Evolutionary conservation across 2,113 vertebrate genomes (phyloP).

Genomic region (Phrynosoma blainvillii): DNA sequence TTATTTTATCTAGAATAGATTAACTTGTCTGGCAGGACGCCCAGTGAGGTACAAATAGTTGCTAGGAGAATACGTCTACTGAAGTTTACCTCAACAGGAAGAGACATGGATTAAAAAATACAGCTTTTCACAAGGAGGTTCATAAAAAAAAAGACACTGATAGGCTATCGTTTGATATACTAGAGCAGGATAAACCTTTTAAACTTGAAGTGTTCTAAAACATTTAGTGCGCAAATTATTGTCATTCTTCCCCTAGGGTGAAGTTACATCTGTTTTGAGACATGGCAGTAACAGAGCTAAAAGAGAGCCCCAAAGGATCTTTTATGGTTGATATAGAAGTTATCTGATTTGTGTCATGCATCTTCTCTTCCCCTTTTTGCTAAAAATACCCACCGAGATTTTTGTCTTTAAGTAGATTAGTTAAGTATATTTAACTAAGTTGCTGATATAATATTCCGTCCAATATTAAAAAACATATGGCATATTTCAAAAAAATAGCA

Average conservation of each 20-base stretch:
- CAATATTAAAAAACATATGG: too few species aligned
- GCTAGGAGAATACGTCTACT: neutral
- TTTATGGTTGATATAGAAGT: slow-evolving; percentile 10
- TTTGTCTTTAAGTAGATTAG: too few species aligned
- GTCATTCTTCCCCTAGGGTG: neutral
- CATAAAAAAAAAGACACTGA: slow-evolving; percentile 51
- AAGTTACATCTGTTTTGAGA: slow-evolving; percentile 29
- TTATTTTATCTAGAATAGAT: neutral
- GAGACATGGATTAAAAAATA: slow-evolving; percentile 54
- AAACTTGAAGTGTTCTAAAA: slow-evolving; percentile 36
- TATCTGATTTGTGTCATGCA: slow-evolving; percentile 1
- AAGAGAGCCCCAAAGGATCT: slow-evolving; percentile 1
- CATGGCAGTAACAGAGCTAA: neutral
- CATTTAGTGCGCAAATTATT: slow-evolving; percentile 43
- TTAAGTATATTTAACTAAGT: too few species aligned
- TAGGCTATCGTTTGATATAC: slow-evolving; percentile 50
- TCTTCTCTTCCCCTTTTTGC: neutral
- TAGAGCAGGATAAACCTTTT: slow-evolving; percentile 57
- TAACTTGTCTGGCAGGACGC: neutral
- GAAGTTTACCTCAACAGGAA: neutral
- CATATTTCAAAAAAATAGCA: neutral
- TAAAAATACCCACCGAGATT: neutral
- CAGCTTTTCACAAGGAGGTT: slow-evolving; percentile 36
- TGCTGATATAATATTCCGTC: too few species aligned
- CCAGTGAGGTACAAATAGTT: neutral